These are phyloP conservation scores for Vesta saturnalis DNA, from an alignment of 2,888 invertebrate species.

Conservation along the genomic window DNA sequence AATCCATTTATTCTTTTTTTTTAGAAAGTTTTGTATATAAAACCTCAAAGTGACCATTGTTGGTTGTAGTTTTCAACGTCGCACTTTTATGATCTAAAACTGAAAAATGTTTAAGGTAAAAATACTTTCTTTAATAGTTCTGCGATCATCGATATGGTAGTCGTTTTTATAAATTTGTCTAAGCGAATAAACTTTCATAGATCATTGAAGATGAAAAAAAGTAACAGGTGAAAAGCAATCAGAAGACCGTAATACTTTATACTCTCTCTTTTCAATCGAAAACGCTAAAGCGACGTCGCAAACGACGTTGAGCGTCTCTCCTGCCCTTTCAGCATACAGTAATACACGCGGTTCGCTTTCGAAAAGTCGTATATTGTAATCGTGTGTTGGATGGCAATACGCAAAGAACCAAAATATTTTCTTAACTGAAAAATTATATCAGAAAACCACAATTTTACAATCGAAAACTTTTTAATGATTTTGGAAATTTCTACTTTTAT, in stretches of 20 bases:
- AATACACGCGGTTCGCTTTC: constrained; percentile 37
- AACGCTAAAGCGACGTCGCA: constrained; percentile 39
- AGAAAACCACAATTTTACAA: too few relatives aligned
- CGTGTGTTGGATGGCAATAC: constrained; percentile 15
- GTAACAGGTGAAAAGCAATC: constrained; percentile 40
- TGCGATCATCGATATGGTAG: too few relatives aligned
- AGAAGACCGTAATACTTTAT: constrained; percentile 33
- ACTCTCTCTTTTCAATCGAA: constrained; percentile 30
- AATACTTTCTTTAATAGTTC: not conserved
- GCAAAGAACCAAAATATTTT: not conserved
- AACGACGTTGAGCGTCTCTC: constrained; percentile 40
- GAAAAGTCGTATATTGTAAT: constrained; percentile 32
- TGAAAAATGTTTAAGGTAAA: not conserved
- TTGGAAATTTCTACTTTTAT: not conserved
- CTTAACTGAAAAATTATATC: not conserved
- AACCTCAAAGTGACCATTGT: too few relatives aligned
- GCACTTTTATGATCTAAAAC: too few relatives aligned
- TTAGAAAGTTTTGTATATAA: too few relatives aligned
- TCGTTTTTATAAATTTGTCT: too few relatives aligned
- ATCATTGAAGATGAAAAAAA: constrained; percentile 29
- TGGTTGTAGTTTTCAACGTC: too few relatives aligned
- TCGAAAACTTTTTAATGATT: not conserved
- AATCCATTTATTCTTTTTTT: too few relatives aligned
- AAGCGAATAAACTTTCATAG: constrained; percentile 23
- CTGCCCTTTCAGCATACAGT: constrained; percentile 38